phyloP scores from a whole-genome alignment of 1,140 invertebrate genomes.

The Drosophila repleta region DNA sequence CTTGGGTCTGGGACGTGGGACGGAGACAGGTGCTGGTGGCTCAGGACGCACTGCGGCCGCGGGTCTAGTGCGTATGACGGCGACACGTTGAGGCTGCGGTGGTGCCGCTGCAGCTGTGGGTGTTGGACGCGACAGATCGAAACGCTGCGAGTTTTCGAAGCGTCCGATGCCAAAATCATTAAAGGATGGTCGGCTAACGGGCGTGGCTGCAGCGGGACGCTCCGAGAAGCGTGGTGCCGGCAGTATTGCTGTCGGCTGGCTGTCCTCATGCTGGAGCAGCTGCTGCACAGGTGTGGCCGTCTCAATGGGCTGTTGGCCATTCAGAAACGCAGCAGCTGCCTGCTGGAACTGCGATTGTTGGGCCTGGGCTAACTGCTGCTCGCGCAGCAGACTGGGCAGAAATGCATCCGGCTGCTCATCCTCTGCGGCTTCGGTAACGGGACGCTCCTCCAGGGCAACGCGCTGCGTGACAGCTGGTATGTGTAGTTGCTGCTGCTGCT shows the following conservation, averaged over 20 bases:
- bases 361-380: constrained; percentile 81
- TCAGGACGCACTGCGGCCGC: constrained; percentile 54
- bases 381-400: constrained; percentile 68
- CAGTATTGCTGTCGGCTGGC: constrained; percentile 83
- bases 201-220: constrained; percentile 58
- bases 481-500: constrained; percentile 56
- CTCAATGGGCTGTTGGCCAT: constrained; percentile 82
- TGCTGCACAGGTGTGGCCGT: constrained; percentile 75
- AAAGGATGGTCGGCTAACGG: constrained; percentile 55
- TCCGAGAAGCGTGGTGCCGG: constrained; percentile 83
- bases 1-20: constrained; percentile 65
- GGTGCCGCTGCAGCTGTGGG: constrained; percentile 53
- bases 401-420: constrained; percentile 83
- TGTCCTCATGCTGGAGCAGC: constrained; percentile 77
- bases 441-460: constrained; percentile 85
- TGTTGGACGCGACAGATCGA: constrained; percentile 58
- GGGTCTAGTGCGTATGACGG: constrained; percentile 60
- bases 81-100: constrained; percentile 53
- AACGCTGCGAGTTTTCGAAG: constrained; percentile 67
- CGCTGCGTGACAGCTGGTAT: constrained; percentile 84
- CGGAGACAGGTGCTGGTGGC: constrained; percentile 44
- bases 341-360: constrained; percentile 84
- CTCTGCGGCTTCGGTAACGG: constrained; percentile 86
- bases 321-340: constrained; percentile 69
- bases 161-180: constrained; percentile 79